Evolutionary conservation across 2,888 invertebrate species (phyloP).

Genomic region (Busseola fusca): DNA sequence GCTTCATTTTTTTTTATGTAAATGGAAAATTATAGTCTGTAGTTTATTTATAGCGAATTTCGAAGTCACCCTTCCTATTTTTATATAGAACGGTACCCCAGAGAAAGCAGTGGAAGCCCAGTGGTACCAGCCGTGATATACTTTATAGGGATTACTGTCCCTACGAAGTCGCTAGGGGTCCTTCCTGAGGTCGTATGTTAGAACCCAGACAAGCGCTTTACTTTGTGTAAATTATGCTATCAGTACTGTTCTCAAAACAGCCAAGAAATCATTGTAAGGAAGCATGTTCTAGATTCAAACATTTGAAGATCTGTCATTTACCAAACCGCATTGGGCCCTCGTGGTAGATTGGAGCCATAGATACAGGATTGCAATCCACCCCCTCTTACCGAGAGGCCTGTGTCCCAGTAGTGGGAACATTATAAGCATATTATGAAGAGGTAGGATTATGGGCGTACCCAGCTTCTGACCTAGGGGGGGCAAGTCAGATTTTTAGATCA

Average conservation of each 20-base stretch:
- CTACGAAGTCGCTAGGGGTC: too few relatives aligned
- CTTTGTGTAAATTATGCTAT: neutral
- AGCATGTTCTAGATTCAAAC: neutral
- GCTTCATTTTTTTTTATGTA: conserved; percentile 15
- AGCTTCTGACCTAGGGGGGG: too few relatives aligned
- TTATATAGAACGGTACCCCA: too few relatives aligned
- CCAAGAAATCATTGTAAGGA: too few relatives aligned
- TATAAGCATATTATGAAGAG: neutral
- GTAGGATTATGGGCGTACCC: too few relatives aligned
- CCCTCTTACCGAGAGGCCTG: neutral
- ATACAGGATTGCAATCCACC: neutral
- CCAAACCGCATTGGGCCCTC: neutral
- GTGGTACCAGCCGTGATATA: too few relatives aligned
- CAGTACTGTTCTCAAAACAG: too few relatives aligned
- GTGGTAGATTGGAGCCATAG: neutral
- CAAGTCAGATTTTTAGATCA: too few relatives aligned
- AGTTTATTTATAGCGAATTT: neutral
- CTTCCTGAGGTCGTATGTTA: too few relatives aligned
- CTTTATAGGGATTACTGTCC: too few relatives aligned
- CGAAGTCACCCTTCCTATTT: neutral
- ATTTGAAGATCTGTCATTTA: neutral
- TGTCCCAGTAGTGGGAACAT: neutral
- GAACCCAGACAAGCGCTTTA: neutral
- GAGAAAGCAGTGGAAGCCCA: too few relatives aligned
- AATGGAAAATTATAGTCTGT: neutral